Evolutionary conservation across 2,113 vertebrate species (phyloP).

Genomic region (Amblyornis subalaris): DNA sequence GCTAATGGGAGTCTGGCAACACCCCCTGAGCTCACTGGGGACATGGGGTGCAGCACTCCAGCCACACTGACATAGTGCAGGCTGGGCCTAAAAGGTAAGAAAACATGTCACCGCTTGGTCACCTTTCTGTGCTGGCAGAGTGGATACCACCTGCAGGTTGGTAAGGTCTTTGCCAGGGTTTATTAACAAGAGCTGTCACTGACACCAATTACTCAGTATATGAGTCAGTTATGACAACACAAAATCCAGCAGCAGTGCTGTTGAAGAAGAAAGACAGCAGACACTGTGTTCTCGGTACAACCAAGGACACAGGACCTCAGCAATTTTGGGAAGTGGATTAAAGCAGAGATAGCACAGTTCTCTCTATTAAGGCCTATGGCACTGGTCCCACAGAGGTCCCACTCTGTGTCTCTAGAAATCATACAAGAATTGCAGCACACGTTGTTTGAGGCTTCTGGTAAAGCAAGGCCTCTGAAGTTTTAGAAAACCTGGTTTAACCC

Average conservation of each 20-base stretch:
- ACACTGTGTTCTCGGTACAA: background rate
- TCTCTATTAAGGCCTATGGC: background rate
- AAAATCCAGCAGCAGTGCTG: background rate
- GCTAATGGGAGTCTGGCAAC: background rate
- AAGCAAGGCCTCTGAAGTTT: background rate
- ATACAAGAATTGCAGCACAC: background rate
- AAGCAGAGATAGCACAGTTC: background rate
- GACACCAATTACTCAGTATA: background rate
- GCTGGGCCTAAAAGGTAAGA: background rate
- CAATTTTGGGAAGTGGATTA: background rate
- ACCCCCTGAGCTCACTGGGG: background rate
- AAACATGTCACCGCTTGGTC: background rate
- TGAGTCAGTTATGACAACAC: background rate
- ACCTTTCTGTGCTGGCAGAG: background rate
- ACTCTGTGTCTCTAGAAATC: background rate
- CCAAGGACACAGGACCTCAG: background rate
- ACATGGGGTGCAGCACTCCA: accelerated
- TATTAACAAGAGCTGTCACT: background rate
- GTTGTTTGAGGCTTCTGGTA: background rate
- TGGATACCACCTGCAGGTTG: background rate
- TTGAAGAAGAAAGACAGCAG: background rate
- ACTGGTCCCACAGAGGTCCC: background rate
- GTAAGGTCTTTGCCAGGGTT: background rate
- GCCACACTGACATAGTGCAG: accelerated
- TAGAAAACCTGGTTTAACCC: background rate